Conservation (phyloP, 2,797 vertebrate genomes). For the Falco naumanni region DNA sequence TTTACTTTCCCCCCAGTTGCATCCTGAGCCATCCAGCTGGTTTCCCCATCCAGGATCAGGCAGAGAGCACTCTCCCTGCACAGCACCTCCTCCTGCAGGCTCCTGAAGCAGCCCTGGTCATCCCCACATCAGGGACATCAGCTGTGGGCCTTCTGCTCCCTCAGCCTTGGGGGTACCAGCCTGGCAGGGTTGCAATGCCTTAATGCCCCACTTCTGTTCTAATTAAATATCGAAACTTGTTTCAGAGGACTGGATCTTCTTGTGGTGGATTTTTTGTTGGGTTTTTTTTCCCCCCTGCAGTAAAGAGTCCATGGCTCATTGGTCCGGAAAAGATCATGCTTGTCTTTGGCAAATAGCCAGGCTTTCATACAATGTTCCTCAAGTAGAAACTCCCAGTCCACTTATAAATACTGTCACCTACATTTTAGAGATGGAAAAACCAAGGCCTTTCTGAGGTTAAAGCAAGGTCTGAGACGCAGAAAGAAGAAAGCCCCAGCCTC, state of each 20-base stretch:
- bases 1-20: neutral
- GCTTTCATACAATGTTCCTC: neutral
- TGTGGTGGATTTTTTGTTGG: neutral
- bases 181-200: neutral
- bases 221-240: neutral
- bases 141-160: neutral
- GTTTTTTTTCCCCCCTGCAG: neutral
- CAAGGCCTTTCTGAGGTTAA: constrained; percentile 1
- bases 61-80: neutral
- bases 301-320: neutral
- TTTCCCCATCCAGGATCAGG: neutral
- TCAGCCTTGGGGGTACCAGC: neutral
- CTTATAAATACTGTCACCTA: constrained; percentile 6
- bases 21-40: neutral
- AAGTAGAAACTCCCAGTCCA: neutral
- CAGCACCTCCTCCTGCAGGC: neutral
- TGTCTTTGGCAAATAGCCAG: constrained; percentile 32
- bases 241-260: neutral
- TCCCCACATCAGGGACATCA: neutral
- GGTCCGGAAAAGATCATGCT: constrained; percentile 34
- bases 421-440: neutral
- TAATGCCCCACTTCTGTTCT: neutral
- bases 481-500: neutral
- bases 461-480: neutral
- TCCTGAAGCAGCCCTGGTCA: neutral